Evolutionary conservation across 1,140 invertebrate genomes (phyloP).

Genomic region (Riptortus pedestris): DNA sequence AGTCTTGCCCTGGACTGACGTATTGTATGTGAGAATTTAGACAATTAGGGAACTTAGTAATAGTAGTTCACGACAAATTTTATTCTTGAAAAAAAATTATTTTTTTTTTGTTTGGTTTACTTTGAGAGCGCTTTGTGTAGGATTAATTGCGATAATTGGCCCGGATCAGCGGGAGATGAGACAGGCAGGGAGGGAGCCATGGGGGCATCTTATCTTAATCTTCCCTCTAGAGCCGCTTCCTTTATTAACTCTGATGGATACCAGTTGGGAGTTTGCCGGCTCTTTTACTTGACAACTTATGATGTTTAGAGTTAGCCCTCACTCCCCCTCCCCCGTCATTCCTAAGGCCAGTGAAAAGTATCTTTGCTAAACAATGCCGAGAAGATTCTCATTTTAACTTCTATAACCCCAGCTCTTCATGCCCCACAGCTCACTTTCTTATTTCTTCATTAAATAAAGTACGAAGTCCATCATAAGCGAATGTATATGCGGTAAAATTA

Average conservation of each 20-base stretch:
- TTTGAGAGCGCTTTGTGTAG: neutral
- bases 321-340: neutral
- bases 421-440: too few relatives aligned
- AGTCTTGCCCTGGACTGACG: too few relatives aligned
- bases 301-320: neutral
- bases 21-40: too few relatives aligned
- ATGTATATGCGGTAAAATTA: too few relatives aligned
- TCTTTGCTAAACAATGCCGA: too few relatives aligned
- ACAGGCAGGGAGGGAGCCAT: too few relatives aligned
- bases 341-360: too few relatives aligned
- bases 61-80: neutral
- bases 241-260: neutral
- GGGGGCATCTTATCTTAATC: neutral
- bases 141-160: neutral
- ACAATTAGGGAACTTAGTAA: too few relatives aligned
- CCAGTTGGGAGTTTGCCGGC: neutral
- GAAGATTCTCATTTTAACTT: too few relatives aligned
- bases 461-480: too few relatives aligned
- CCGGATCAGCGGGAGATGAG: neutral
- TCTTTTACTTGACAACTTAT: neutral
- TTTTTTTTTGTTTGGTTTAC: neutral
- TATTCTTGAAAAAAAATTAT: neutral
- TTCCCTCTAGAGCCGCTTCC: neutral
- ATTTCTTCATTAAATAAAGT: too few relatives aligned
- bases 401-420: too few relatives aligned